Percentiles rank a stretch among this genome's conserved stretches.
Conservation (phyloP, 2,113 vertebrate species). For the Peromyscus californicus region DNA sequence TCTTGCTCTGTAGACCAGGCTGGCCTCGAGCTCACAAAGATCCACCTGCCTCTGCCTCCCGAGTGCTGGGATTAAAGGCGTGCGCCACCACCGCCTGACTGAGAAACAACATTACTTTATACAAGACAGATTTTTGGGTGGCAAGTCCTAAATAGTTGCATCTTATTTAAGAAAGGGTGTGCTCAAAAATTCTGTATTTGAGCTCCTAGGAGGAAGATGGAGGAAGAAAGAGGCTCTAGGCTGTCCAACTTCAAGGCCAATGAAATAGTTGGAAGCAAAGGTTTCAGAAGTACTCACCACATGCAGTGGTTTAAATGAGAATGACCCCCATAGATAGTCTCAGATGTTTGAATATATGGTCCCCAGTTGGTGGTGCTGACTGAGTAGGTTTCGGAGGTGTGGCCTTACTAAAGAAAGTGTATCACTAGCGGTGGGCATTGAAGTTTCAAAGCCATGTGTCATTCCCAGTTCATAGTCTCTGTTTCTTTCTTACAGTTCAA, state of each 20-base stretch:
- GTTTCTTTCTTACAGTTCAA: not conserved
- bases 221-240: not conserved
- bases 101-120: not conserved
- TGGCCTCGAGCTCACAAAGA: no score
- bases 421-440: not conserved
- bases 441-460: not conserved
- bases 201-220: not conserved
- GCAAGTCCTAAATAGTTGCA: not conserved
- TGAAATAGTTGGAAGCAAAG: not conserved
- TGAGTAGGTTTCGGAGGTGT: not conserved
- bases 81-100: no score
- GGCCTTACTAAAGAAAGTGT: not conserved
- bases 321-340: not conserved
- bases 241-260: conserved; percentile 16
- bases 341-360: not conserved
- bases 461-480: not conserved
- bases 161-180: conserved; percentile 51
- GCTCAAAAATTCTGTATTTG: not conserved
- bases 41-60: no score
- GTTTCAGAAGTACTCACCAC: not conserved
- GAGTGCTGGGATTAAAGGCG: no score
- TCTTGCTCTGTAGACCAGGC: no score
- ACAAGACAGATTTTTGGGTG: not conserved
- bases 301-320: no score
- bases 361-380: not conserved